A percentile compares a stretch with the other conserved stretches of the same genome.
Evolutionary conservation across 2,888 invertebrate genomes (phyloP).

Genomic region (Phengaris arion): DNA sequence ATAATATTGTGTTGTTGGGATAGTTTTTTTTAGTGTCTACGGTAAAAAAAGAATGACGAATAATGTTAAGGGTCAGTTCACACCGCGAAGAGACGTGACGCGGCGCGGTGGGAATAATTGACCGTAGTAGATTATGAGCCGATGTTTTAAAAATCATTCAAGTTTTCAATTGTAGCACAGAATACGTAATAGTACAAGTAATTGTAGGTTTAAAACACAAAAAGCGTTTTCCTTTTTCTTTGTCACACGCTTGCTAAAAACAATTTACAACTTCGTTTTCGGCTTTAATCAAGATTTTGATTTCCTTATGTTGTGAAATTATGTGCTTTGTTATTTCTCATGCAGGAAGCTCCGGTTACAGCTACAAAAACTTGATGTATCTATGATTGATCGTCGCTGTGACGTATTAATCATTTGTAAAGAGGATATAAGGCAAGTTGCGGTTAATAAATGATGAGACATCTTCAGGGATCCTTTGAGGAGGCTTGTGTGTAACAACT

Average conservation of each 20-base stretch:
- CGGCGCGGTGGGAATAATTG: too few relatives aligned
- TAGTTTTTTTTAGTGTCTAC: neutral
- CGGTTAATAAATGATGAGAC: constrained; percentile 55
- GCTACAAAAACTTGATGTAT: constrained; percentile 4
- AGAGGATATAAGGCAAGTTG: constrained; percentile 42
- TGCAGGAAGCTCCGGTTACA: neutral
- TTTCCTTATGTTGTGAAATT: neutral
- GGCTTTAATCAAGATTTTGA: neutral
- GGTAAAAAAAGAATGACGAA: too few relatives aligned
- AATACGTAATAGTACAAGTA: too few relatives aligned
- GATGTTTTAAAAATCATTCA: too few relatives aligned
- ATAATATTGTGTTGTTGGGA: neutral
- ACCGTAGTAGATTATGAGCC: too few relatives aligned
- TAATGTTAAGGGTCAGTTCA: too few relatives aligned
- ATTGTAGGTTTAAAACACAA: too few relatives aligned
- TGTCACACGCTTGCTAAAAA: too few relatives aligned
- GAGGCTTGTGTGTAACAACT: constrained; percentile 10
- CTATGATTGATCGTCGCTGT: constrained; percentile 32
- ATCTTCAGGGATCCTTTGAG: constrained; percentile 45
- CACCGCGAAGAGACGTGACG: too few relatives aligned
- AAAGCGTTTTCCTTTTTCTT: too few relatives aligned
- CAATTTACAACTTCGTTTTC: neutral
- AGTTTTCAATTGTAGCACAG: too few relatives aligned
- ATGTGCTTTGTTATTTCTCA: neutral
- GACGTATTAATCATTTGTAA: constrained; percentile 35